These are phyloP conservation scores for Euproctis similis DNA, from an alignment of 2,888 invertebrate genomes.

Conservation along the genomic window DNA sequence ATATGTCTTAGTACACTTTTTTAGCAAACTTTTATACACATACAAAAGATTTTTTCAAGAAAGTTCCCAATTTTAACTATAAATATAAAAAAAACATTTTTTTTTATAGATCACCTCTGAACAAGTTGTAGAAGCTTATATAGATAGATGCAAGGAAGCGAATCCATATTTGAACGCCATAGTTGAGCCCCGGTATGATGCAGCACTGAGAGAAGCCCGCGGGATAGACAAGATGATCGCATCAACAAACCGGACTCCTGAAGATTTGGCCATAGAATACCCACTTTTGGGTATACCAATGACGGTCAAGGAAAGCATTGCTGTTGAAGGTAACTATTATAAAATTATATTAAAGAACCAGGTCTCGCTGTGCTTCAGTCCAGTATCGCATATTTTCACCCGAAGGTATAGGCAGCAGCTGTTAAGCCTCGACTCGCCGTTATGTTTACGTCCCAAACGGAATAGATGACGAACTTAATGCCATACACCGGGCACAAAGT, in stretches of 20 bases:
- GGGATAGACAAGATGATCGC: slow-evolving; percentile 81
- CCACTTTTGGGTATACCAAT: slow-evolving; percentile 90
- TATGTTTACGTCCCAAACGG: no score
- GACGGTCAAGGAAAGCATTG: slow-evolving; percentile 89
- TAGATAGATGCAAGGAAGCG: slow-evolving; percentile 84
- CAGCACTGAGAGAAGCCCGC: slow-evolving; percentile 84
- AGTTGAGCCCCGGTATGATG: slow-evolving; percentile 84
- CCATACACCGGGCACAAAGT: no score
- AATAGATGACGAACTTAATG: no score
- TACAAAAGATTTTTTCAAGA: no score
- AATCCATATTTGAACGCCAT: slow-evolving; percentile 88
- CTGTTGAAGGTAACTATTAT: slow-evolving; percentile 83
- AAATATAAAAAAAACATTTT: not conserved
- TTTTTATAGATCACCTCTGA: slow-evolving; percentile 80
- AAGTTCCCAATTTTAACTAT: no score
- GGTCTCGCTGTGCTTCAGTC: no score
- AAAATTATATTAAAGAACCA: no score
- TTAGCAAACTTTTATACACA: no score
- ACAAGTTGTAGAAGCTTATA: slow-evolving; percentile 82
- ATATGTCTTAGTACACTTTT: no score
- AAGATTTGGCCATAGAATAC: slow-evolving; percentile 79
- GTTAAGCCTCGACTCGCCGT: no score
- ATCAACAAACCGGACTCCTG: slow-evolving; percentile 69
- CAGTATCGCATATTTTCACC: no score
- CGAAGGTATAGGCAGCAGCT: no score